Percentiles rank a stretch among this genome's conserved stretches.
phyloP scores from a whole-genome alignment of 1,140 invertebrate genomes.

The Tenebrio molitor region DNA sequence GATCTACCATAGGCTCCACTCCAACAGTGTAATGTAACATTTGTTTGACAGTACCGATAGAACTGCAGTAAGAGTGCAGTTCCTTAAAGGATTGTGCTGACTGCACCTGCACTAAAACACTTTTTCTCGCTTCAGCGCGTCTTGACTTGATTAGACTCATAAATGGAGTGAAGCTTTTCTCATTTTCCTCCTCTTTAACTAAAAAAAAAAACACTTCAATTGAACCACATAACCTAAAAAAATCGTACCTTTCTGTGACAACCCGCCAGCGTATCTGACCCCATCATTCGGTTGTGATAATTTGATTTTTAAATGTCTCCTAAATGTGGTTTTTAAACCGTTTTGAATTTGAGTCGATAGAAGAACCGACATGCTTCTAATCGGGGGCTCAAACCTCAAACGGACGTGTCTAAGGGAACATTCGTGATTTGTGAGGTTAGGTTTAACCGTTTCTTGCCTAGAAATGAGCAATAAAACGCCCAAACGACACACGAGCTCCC shows the following conservation, averaged over 20 bases:
- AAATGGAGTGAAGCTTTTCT: slow-evolving; percentile 57
- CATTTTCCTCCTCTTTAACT: background rate
- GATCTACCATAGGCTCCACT: slow-evolving; percentile 65
- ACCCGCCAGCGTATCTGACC: background rate
- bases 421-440: slow-evolving; percentile 5
- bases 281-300: background rate
- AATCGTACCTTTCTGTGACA: background rate
- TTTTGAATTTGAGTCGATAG: background rate
- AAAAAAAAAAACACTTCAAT: background rate
- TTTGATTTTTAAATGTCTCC: background rate
- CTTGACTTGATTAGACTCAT: slow-evolving; percentile 56
- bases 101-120: slow-evolving; percentile 75
- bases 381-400: background rate
- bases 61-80: slow-evolving; percentile 74
- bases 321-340: background rate
- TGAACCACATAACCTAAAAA: slow-evolving; percentile 32
- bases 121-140: slow-evolving; percentile 71
- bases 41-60: slow-evolving; percentile 72
- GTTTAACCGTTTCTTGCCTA: background rate
- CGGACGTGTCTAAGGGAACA: slow-evolving; percentile 1
- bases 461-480: slow-evolving; percentile 28
- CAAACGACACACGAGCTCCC: background rate
- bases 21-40: slow-evolving; percentile 75
- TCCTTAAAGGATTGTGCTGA: slow-evolving; percentile 73
- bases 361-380: slow-evolving; percentile 11